Evolutionary conservation across 2,797 vertebrate species (phyloP).

Genomic region (Myotis daubentonii): DNA sequence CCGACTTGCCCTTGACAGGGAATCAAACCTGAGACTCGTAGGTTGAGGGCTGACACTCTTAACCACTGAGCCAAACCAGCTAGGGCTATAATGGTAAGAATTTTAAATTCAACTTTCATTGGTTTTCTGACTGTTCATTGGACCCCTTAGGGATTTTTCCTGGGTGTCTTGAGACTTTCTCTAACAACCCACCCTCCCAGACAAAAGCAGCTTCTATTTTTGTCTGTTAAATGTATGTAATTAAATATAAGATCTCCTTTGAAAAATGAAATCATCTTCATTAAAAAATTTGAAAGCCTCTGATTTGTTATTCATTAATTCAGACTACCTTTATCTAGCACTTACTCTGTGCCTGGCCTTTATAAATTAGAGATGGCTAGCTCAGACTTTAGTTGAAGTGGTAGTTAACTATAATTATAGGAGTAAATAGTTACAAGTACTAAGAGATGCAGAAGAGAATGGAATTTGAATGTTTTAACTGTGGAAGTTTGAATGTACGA

Average conservation of each 20-base stretch:
- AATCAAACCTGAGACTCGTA: too few species aligned
- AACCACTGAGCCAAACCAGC: background rate
- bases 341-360: background rate
- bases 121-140: conserved; percentile 34
- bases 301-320: conserved; percentile 46
- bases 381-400: background rate
- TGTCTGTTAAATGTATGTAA: conserved; percentile 19
- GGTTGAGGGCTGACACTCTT: background rate
- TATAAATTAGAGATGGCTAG: conserved; percentile 3
- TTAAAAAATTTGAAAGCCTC: conserved; percentile 28
- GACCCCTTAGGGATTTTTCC: background rate
- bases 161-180: conserved; percentile 19
- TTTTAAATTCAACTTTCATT: conserved; percentile 51
- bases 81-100: background rate
- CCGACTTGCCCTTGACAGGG: background rate
- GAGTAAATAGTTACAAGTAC: conserved; percentile 40
- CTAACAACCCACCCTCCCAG: background rate
- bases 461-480: conserved; percentile 24
- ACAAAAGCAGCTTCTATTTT: conserved; percentile 53
- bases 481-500: background rate
- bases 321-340: background rate
- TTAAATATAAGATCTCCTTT: conserved; percentile 18
- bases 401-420: background rate
- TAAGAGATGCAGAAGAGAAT: background rate
- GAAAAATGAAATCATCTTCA: background rate